Conservation (phyloP, 2,113 vertebrate genomes). For the Nyctereutes procyonoides region DNA sequence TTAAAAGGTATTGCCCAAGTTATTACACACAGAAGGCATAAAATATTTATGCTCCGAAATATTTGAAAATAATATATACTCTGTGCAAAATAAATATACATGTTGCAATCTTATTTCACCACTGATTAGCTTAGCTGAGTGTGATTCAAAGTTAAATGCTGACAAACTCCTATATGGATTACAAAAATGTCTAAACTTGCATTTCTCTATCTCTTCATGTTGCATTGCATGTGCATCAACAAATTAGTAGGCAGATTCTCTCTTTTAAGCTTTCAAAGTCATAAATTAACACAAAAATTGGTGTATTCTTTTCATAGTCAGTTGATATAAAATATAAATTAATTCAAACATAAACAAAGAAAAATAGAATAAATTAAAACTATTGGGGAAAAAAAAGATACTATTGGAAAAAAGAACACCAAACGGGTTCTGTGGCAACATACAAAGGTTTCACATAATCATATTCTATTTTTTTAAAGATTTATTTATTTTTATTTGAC, state of each 20-base stretch:
- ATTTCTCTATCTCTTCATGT: not conserved
- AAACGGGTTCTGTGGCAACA: not conserved
- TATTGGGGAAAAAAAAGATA: not conserved
- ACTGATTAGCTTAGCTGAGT: not conserved
- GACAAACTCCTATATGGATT: constrained; percentile 25
- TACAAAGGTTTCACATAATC: constrained; percentile 38
- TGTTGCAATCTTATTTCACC: not conserved
- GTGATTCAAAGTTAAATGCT: constrained; percentile 35
- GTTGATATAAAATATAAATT: constrained; percentile 22
- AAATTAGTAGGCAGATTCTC: not conserved
- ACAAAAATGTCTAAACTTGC: constrained; percentile 14
- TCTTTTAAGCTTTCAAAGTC: constrained; percentile 14
- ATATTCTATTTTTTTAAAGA: not conserved
- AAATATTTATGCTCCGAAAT: constrained; percentile 17
- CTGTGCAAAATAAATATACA: not conserved
- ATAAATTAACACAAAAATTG: constrained; percentile 33
- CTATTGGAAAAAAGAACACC: not conserved
- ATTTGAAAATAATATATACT: constrained; percentile 35
- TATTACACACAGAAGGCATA: constrained; percentile 4
- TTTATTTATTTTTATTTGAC: not conserved
- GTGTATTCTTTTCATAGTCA: not conserved
- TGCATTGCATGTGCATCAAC: not conserved
- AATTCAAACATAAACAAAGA: not conserved
- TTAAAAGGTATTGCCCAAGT: not conserved
- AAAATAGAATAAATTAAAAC: not conserved